Base-by-base conservation (phyloP, 2,113 vertebrate genomes). In the Petrocephalus microphthalmus region DNA sequence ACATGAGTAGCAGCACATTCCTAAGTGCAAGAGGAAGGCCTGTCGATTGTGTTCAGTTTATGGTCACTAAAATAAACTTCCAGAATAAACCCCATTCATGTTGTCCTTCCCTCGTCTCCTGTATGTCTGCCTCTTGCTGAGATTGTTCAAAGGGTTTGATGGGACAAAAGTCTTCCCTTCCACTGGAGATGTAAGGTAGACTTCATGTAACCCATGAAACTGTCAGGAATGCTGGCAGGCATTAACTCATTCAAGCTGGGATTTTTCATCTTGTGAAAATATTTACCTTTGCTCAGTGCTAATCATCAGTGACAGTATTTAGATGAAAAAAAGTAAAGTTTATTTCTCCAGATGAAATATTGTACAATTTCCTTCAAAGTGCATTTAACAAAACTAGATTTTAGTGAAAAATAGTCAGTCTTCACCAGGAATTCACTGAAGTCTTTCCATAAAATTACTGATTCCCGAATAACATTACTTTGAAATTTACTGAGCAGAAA, bases 331-430 rank as follows among this genome's bases (percentile, higher is more conserved):
- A 95, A 85, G 89, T 90, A 85, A 90, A 89, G n/a, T 84, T 84
- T 84, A 51, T 84, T 51, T 52, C 45, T 84, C 85, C 52, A 93
- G 42, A 37, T 78, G 42, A 84, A 84, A 84, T 96, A 95, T 95
- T 88, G 92, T 93, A 94, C 93, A 94, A 96, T 95, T 93, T 95
- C 93, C 93, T 95, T 96, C 95, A 98, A 98, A 98, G 97, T 97
- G 96, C 97, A 97, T 97, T 94, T 97, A 97, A 97, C 97, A 96
- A 97, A 97, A 96, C 94, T 96, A 94, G 93, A 97, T 95, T 96
- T 95, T 94, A 93, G 89, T 94, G 81, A 84, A 49, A 84, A 78
- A 78, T 78, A 67, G 71, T 78, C 71, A 78, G 37, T 78, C 29
- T 37, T 78, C 71, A 78, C 71, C 29, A 78, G 33, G 33, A 78